Evolutionary conservation across 2,113 vertebrate species (phyloP), one percentile per base, ranked within the genome.

Genomic region (Tragelaphus scriptus): DNA sequence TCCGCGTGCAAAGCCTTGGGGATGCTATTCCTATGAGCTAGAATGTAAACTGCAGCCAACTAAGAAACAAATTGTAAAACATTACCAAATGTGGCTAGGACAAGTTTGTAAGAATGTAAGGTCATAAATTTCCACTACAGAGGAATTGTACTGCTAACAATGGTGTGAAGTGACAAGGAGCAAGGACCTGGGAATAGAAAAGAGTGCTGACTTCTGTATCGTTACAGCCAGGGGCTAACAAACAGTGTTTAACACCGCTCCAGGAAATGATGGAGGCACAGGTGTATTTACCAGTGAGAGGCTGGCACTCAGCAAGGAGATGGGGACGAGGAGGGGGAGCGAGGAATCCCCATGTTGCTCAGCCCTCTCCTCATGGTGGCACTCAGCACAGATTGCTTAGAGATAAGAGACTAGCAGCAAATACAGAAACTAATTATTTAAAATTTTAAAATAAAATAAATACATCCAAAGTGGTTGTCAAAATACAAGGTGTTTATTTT

Each of bases 401-500:
- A 49, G 53, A 32, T 3, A 23, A 53, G 56, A 47, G n/a, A 80
- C 40, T 0, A 11, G 6, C 8, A 36, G 3, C 12, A 58, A 71
- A 81, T 1, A 36, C 36, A 82, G 82, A 82, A 49, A 17, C 8
- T 12, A 77, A 58, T 65, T 10, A 26, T 15, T 68, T 53, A 96
- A 12, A 65, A n/a, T 44, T 82, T 36, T 26, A 89, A 85, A 55
- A 21, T 53, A 71, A 90, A 61, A 90, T 16, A 61, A 94, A 56
- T 28, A 53, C 3, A 23, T 23, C 47, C 90, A 30, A 71, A 95
- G 21, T 82, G 86, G 36, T 53, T 92, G 47, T 92, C 77, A 94
- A 93, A 89, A 63, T 86, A 58, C 32, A 32, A 68, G 85, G 47
- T 81, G 25, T 89, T 94, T 92, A 55, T 93, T 85, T 51, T 63